These are phyloP conservation scores for Nestor notabilis DNA, from an alignment of 2,113 vertebrate genomes.

Conservation along the genomic window DNA sequence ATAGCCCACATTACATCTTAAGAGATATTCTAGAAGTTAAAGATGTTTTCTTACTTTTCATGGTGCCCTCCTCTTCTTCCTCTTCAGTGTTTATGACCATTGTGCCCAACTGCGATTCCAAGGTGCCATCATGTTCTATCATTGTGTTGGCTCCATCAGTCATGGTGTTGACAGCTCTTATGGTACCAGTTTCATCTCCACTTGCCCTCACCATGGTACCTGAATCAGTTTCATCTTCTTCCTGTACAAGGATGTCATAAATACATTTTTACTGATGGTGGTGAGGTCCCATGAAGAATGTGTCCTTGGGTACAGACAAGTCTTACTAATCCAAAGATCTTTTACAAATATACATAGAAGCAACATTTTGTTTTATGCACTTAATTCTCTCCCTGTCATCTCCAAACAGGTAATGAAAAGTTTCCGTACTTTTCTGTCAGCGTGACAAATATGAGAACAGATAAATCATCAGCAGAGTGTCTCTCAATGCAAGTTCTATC, in stretches of 20 bases:
- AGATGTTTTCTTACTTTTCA: conserved; percentile 85
- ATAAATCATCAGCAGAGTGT: not conserved
- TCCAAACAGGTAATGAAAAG: not conserved
- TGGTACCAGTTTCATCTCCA: conserved; percentile 80
- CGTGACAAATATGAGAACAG: not conserved
- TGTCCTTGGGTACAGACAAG: not conserved
- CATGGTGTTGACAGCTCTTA: conserved; percentile 81
- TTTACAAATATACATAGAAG: not conserved
- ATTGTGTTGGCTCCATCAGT: conserved; percentile 80
- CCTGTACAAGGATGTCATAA: conserved; percentile 68
- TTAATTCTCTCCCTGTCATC: not conserved
- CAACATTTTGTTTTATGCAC: not conserved
- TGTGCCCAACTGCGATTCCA: conserved; percentile 88
- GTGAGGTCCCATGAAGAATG: not conserved
- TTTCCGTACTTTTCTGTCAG: not conserved
- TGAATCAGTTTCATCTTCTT: conserved; percentile 89
- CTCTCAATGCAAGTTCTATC: not conserved
- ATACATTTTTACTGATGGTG: not conserved
- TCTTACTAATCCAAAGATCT: not conserved
- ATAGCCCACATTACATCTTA: not conserved
- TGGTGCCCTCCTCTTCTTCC: conserved; percentile 90
- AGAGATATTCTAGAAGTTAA: not conserved
- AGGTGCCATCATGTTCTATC: conserved; percentile 84
- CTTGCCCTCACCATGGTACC: conserved; percentile 91
- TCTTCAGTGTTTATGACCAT: conserved; percentile 94